Base-by-base conservation (phyloP, 2,113 vertebrate species). In the Alaudala cheleensis region DNA sequence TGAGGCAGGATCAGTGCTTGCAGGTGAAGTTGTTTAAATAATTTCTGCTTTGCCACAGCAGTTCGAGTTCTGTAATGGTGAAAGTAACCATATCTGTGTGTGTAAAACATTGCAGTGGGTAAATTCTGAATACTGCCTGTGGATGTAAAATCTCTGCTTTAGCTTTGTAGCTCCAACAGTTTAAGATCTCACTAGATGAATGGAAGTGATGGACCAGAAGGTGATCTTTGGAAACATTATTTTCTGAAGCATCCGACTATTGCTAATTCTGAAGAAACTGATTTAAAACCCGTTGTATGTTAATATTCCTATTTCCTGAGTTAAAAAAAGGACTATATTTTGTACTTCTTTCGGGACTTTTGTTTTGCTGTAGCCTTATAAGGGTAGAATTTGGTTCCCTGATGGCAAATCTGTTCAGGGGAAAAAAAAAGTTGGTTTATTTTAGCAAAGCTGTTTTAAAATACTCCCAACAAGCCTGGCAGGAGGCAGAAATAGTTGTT, bases 401-500 rank as follows among this genome's bases (percentile, higher is more conserved):
- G 51, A 77, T 87, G 85, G 88, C 64, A 91, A 84, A 81, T 94
- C 69, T 67, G 64, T 81, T 86, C 65, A 61, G 12, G 72, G 51
- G 22, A 42, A n/a, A 66, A 82, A 81, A 76, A 50, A 74, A 62
- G 29, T 62, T 57, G 42, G 45, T 81, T 93, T 96, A 84, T 87
- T 95, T 94, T 95, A 78, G 91, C 49, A 72, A 81, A 91, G 64
- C 64, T 26, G 26, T 77, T 93, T 88, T 92, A 77, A 95, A 82
- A 73, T 88, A 86, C 80, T 95, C 87, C 87, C 58, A 77, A 23
- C 58, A 83, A 69, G 74, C 67, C 54, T 81, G 34, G 51, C 51
- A 90, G 67, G 81, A 91, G 44, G 44, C 81, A 90, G 87, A 80
- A 96, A 80, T 71, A 81, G 77, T 47, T 45, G 39, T 90, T 76